Conservation (phyloP, 2,797 vertebrate genomes). For the Limosa lapponica region DNA sequence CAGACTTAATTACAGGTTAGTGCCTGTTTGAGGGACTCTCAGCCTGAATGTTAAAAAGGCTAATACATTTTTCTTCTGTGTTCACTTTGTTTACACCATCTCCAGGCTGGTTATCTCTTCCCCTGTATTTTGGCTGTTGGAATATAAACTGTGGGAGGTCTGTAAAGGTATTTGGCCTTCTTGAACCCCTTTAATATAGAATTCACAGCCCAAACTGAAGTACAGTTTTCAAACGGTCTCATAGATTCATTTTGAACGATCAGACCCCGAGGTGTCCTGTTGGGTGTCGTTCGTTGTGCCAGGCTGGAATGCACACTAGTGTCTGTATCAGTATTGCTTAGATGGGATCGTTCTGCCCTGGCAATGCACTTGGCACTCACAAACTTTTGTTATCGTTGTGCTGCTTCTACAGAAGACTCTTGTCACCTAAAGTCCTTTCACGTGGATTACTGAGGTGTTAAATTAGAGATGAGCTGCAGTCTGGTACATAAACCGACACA, state of each 20-base stretch:
- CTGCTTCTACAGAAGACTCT: neutral
- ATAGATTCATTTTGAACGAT: neutral
- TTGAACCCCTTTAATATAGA: neutral
- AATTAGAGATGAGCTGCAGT: neutral
- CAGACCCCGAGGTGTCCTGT: neutral
- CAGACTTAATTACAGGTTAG: neutral
- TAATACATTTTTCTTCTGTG: neutral
- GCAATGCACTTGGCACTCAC: neutral
- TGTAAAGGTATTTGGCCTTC: neutral
- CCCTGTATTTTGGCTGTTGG: neutral
- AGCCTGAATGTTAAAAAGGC: neutral
- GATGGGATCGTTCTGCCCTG: neutral
- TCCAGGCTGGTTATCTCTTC: neutral
- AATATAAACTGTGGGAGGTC: neutral
- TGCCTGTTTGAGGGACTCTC: neutral
- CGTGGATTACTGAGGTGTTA: rapidly evolving
- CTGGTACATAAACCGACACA: rapidly evolving
- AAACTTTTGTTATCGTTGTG: neutral
- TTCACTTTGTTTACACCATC: neutral
- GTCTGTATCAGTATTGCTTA: neutral
- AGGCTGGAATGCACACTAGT: neutral
- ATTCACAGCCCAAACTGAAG: neutral
- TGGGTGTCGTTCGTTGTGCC: neutral
- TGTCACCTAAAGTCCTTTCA: neutral
- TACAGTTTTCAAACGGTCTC: neutral